These are phyloP conservation scores for Apantesis nais DNA, from an alignment of 2,888 invertebrate genomes.

Conservation along the genomic window DNA sequence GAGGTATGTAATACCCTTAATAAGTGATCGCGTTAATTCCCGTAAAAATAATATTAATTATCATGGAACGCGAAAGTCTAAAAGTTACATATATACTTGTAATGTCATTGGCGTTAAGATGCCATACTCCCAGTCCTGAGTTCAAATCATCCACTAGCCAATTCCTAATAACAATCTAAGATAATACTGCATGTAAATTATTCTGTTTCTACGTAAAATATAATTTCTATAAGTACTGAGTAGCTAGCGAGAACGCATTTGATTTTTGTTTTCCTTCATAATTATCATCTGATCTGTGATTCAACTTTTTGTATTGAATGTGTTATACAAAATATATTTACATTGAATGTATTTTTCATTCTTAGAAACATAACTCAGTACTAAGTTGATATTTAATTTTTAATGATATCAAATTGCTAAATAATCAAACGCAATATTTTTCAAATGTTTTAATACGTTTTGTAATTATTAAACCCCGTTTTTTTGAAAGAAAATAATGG, in stretches of 20 bases:
- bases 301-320: too few species aligned
- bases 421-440: background rate
- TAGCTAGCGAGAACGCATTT: background rate
- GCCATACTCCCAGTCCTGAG: background rate
- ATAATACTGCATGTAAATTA: too few species aligned
- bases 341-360: background rate
- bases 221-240: background rate
- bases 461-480: background rate
- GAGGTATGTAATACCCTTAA: too few species aligned
- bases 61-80: too few species aligned
- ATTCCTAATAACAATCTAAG: background rate
- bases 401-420: background rate
- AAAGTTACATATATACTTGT: too few species aligned
- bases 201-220: too few species aligned
- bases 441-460: background rate
- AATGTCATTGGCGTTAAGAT: background rate
- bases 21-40: too few species aligned
- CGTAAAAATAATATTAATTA: too few species aligned
- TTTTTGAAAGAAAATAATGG: background rate
- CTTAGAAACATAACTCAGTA: background rate
- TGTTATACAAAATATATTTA: background rate
- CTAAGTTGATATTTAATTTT: background rate
- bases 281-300: too few species aligned
- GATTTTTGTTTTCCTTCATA: background rate
- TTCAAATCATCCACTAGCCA: too few species aligned